Conservation (phyloP, 1,140 invertebrate genomes). For the Drosophila pallidifrons region DNA sequence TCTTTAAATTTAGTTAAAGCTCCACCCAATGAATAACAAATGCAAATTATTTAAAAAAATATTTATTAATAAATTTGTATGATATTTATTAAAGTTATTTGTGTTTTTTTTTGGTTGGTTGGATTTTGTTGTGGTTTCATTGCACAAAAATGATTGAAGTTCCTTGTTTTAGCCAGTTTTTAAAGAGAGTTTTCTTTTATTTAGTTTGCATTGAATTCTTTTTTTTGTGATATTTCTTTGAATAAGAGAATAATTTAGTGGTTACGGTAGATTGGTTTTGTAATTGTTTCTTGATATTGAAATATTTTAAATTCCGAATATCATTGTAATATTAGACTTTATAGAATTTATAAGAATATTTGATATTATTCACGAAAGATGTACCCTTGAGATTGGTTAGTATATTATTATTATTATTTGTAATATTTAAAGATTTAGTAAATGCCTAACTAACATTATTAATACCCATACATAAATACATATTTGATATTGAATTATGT, state of each 20-base stretch:
- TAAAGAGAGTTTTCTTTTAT: constrained; percentile 25
- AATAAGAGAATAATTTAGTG: constrained; percentile 68
- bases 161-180: constrained; percentile 53
- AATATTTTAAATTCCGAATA: constrained; percentile 56
- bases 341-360: constrained; percentile 61
- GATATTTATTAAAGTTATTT: constrained; percentile 1
- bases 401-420: constrained; percentile 38
- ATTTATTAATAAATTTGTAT: constrained; percentile 33
- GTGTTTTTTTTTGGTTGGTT: constrained; percentile 39
- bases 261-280: constrained; percentile 51
- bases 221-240: constrained; percentile 51
- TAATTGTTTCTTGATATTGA: constrained; percentile 46
- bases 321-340: constrained; percentile 52
- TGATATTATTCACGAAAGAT: constrained; percentile 52
- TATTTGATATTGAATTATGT: constrained; percentile 47
- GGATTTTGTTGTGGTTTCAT: constrained; percentile 46
- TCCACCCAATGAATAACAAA: background rate
- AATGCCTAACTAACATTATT: constrained; percentile 73
- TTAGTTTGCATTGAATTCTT: constrained; percentile 34
- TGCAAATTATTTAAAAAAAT: constrained; percentile 13
- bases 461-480: constrained; percentile 37
- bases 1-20: too few species aligned
- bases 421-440: constrained; percentile 69
- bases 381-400: constrained; percentile 50
- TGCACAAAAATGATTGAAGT: constrained; percentile 78